Evolutionary conservation across 2,888 invertebrate species (phyloP), one percentile per base, ranked within the genome.

Genomic region (Odontomyia ornata): DNA sequence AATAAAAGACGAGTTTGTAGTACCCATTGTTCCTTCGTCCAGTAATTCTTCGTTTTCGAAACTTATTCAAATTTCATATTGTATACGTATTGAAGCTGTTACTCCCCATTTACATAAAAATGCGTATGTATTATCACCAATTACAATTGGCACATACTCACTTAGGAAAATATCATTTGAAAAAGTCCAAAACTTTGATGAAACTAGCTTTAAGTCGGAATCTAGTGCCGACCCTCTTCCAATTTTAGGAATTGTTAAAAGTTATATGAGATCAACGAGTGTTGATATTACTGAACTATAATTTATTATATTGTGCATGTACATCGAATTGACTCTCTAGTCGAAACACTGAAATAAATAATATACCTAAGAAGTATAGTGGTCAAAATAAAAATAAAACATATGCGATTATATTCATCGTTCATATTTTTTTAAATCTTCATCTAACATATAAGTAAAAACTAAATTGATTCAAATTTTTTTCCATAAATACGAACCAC

Each of bases 21-120:
- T 94, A 77, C 94, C 94, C 1, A 89, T 93, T 3, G 85, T 94
- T 82, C 94, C 94, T 7, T 93, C 94, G 0, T 93, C 94, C 0
- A 93, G 93, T 86, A 88, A 73, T 75, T 46, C 64, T 0, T 23
- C 21, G 3, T 1, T 67, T 25, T 75, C 76, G 18, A 62, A 67
- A n/a, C 43, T 77, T n/a, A 77, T 79, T 21, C 60, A 78, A 47
- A 76, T 79, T n/a, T 27, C 46, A 4, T 79, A 79, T 75, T 77
- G 77, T 21, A 67, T 79, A 1, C 60, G 71, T 60, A 76, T 79
- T 3, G 77, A 77, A 36, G 77, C 77, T 5, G 62, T 71, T 43
- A 64, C 85, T 82, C 82, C 82, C 77, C 83, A 83, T 76, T 69
- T 86, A 0, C 84, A 86, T 82, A 79, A 79, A 43, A 85, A 85